Percentiles rank a stretch among this genome's conserved stretches.
Evolutionary conservation across 2,113 vertebrate genomes (phyloP).

Genomic region (Panurus biarmicus): DNA sequence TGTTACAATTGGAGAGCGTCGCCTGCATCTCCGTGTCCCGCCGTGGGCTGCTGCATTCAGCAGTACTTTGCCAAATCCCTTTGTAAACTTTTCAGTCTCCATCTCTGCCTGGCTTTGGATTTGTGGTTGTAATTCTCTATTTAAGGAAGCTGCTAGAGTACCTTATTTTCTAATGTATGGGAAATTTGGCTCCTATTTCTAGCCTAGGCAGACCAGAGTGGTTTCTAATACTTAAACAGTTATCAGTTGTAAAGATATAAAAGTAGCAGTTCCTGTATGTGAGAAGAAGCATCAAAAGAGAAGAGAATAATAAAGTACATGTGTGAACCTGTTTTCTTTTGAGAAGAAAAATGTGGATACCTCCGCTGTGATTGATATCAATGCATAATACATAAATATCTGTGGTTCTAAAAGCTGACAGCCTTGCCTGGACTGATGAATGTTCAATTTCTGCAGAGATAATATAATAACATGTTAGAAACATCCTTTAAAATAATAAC

Average conservation of each 20-base stretch:
- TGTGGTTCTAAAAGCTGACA: not conserved
- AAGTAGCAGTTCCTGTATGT: not conserved
- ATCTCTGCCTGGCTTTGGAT: not conserved
- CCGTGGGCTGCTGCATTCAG: not conserved
- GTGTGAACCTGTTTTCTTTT: not conserved
- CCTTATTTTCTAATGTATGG: not conserved
- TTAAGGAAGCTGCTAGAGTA: not conserved
- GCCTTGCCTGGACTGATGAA: not conserved
- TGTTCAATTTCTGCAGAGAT: not conserved
- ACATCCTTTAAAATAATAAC: conserved; percentile 37
- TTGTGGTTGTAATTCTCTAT: not conserved
- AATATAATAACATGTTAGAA: conserved; percentile 17
- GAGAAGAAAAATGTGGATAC: not conserved
- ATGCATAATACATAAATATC: not conserved
- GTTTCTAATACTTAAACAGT: not conserved
- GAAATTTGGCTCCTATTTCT: not conserved
- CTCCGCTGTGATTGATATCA: not conserved
- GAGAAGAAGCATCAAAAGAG: not conserved
- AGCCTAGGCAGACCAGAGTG: not conserved
- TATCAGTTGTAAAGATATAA: not conserved
- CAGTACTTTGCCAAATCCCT: not conserved
- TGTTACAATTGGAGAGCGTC: not conserved
- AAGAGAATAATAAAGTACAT: not conserved
- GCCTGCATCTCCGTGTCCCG: not conserved
- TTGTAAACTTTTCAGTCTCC: not conserved